These are phyloP conservation scores for Tipula vernalis DNA, from an alignment of 2,888 invertebrate species.

Conservation along the genomic window DNA sequence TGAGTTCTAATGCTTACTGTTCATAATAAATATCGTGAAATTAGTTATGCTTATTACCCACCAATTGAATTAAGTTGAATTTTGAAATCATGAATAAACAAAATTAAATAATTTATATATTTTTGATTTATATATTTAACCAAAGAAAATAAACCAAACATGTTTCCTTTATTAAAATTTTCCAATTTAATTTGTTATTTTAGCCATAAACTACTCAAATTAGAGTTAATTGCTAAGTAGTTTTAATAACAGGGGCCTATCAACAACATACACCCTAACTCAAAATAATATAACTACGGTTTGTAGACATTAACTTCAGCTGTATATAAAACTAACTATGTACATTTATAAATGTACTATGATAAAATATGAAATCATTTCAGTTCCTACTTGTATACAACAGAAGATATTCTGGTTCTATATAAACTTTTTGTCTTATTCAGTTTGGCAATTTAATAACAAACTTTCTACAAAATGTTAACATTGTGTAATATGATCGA, in stretches of 20 bases:
- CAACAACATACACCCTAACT: background rate
- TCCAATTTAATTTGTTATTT: background rate
- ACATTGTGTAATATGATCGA: background rate
- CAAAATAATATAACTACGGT: background rate
- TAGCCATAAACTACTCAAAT: background rate
- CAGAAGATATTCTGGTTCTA: background rate
- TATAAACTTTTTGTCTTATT: background rate
- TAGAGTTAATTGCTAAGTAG: background rate
- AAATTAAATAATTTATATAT: no score
- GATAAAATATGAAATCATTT: background rate
- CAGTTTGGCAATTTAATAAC: background rate
- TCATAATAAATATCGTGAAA: no score
- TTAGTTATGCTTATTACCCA: no score
- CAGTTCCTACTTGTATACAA: background rate
- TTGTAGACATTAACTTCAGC: background rate
- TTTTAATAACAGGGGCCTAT: background rate
- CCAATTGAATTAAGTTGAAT: background rate
- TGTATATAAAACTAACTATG: background rate
- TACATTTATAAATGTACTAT: background rate
- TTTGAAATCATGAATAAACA: background rate
- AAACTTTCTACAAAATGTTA: background rate
- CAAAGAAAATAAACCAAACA: background rate
- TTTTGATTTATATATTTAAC: background rate
- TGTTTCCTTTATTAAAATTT: background rate
- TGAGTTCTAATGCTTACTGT: no score